Evolutionary conservation across 2,113 vertebrate genomes (phyloP), one percentile per base, ranked within the genome.

Genomic region (Ammodytes marinus): DNA sequence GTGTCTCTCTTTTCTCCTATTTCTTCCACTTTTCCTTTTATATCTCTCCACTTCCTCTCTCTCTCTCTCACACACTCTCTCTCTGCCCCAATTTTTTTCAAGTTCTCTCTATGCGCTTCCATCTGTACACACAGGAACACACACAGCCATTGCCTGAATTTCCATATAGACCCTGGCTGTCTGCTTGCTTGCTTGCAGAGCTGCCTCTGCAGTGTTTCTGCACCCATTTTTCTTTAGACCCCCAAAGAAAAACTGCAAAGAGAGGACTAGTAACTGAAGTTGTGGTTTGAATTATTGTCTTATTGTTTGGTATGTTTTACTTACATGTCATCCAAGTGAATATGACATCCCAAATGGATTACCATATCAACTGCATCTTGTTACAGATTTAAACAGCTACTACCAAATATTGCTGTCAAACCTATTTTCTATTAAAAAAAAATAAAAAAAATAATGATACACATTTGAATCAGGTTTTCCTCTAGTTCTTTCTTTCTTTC

Each of bases 51-150:
- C 63, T 73, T 43, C 8, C 70, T 42, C 71, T 58, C 50, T 70
- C 37, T 47, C 35, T 74, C 79, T 77, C 65, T 88, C 86, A 52
- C 79, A 69, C 60, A 49, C 50, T 70, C 37, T 47, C 35, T 74
- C 79, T 77, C 65, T 88, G 88, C 60, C 79, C 75, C 75, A 81
- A 82, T 86, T 83, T 80, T 83, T 80, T 52, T 70, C 60, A 49
- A 37, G 74, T 79, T 80, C 77, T 27, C 37, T 79, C 65, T 59
- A 55, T 69, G 46, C 49, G 42, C 54, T 65, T 71, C 72, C 76
- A 68, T 76, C 69, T 49, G 6, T 46, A 45, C 61, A 64, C 45
- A 59, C 8, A 66, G 27, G 27, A 19, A 68, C 78, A 63, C 42
- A 15, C 35, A 55, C 50, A 68, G 27, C 67, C 49, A n/a, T 72